Evolutionary conservation across 92 coral and sea anemone genomes (phyloP), one percentile per base, ranked within the genome.

Genomic region (Siderastrea siderea): DNA sequence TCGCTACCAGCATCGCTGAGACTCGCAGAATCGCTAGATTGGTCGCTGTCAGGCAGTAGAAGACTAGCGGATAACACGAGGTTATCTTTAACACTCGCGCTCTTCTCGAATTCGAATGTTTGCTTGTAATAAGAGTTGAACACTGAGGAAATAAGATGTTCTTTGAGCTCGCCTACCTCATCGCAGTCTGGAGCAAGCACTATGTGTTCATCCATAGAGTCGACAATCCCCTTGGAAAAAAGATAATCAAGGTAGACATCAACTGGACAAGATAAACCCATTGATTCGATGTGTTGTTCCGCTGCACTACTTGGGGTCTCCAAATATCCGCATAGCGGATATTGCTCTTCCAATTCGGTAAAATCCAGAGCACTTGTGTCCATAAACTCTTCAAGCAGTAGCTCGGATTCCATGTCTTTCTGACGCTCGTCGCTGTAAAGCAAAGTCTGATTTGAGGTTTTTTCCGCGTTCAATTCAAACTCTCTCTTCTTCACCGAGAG

Each of bases 191-290:
- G 79, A 55, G 83, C 80, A 11, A 93, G 74, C 13, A 84, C 68
- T 55, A 88, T 89, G 57, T 84, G 82, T 7, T 95, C 98, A 66
- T 94, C 93, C 77, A 95, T 93, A n/a, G 95, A 88, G 65, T 95
- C 98, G 53, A 92, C 98, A 11, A 95, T 82, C 2, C 98, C 98
- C 47, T 95, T 95, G 49, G 96, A 93, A 58, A 95, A 95, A 75
- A 95, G 84, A 88, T 95, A 95, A 45, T 95, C 98, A 43, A 94
- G 86, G 68, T 95, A 95, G 82, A 93, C 82, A 79, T 95, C 98
- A 51, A 93, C 92, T 1, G 98, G 93, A 72, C 94, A 94, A 15
- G 98, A 86, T 14, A 95, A 91, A 57, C 89, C 90, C 95, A 93
- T 91, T 5, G 92, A 78, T 78, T 93, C 98, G 64, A 86, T 62